Base-by-base conservation (phyloP, 2,113 vertebrate species). In the Caloenas nicobarica region DNA sequence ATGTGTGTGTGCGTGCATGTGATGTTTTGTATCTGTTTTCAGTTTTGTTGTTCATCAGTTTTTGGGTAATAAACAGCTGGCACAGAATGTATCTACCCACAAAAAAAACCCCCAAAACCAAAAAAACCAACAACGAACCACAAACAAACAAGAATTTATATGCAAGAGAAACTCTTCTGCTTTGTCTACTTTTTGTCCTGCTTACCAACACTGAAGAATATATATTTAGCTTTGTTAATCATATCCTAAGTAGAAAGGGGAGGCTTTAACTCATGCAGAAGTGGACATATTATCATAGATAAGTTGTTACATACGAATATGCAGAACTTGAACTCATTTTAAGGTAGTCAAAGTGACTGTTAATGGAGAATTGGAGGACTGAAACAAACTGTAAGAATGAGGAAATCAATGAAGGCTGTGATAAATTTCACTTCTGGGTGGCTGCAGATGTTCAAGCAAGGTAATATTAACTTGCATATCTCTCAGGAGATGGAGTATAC, bases 51-150 rank as follows among this genome's bases (percentile, higher is more conserved):
- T 72, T 89, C 69, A 54, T 57, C 29, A 29, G 3, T 22, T 79
- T 71, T 76, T 21, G 5, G 1, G 6, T 60, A 81, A 38, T 44
- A 74, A 91, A 40, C 6, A 57, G 2, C 1, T 0, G 0, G 5
- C 5, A 48, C 12, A 68, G 26, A 71, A 38, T 28, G 7, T 19
- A 14, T 31, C 14, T 44, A 9, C 31, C 16, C 16, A 19, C 9
- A 34, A n/a, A n/a, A 4, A 38, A 38, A 38, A 38, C 38, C 38
- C 38, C 8, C 38, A 38, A 38, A 38, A 38, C 38, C 38, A 38
- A 51, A 51, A 50, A 24, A 50, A 50, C 24, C 8, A 11, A 3
- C 3, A 1, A 12, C 60, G 51, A 11, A 7, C 36, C 16, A 26
- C 23, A 51, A 51, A 51, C 11, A 23, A 51, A 25, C 15, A 33